A percentile compares a stretch with the other conserved stretches of the same genome.
Evolutionary conservation across 2,113 vertebrate species (phyloP).

Genomic region (Opisthocomus hoazin): DNA sequence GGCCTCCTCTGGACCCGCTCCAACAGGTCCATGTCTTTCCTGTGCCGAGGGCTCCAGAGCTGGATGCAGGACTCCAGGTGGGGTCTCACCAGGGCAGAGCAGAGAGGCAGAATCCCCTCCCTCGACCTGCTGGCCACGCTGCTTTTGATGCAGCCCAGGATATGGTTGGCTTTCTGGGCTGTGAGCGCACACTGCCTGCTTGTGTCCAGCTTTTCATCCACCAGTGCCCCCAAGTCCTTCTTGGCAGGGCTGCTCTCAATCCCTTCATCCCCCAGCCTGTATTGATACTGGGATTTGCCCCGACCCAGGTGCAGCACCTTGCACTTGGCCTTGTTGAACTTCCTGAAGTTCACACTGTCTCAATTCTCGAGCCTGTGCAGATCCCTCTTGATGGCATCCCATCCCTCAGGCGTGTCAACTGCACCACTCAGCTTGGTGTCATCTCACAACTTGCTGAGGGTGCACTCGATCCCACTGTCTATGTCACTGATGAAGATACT

Average conservation of each 20-base stretch:
- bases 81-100: neutral
- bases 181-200: neutral
- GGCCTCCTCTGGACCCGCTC: fast-evolving
- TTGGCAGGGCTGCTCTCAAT: neutral
- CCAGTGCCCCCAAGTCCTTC: neutral
- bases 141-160: neutral
- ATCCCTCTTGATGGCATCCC: too few relatives aligned
- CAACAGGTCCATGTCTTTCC: too few relatives aligned
- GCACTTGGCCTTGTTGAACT: neutral
- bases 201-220: neutral
- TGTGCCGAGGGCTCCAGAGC: neutral
- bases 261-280: neutral
- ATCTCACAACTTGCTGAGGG: neutral
- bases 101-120: neutral
- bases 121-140: neutral
- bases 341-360: neutral
- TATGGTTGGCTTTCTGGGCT: too few relatives aligned
- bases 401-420: neutral
- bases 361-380: neutral
- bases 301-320: neutral
- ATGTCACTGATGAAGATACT: neutral
- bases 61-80: too few relatives aligned
- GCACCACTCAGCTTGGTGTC: neutral
- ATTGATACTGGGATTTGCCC: too few relatives aligned
- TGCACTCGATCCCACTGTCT: neutral